Evolutionary conservation across 2,113 vertebrate species (phyloP), one percentile per base, ranked within the genome.

Genomic region (Anseranas semipalmata): DNA sequence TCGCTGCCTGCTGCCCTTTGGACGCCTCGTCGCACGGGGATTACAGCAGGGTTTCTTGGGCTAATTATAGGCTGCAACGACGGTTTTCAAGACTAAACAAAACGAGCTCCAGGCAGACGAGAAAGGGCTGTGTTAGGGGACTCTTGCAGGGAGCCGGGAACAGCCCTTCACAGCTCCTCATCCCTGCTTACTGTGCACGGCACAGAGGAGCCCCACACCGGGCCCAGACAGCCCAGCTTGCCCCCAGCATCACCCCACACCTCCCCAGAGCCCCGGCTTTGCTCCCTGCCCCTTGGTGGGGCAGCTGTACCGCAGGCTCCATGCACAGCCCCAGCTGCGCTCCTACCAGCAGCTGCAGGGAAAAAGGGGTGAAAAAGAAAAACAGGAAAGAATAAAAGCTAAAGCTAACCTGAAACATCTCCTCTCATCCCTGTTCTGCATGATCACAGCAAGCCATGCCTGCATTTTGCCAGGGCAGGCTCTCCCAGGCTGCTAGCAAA

Each of bases 31-130:
- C 70, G 45, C n/a, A 24, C 76, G 71, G 76, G 72, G 50, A 65
- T 62, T 37, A 18, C 63, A 60, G 79, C 75, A 46, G 50, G 63
- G 67, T 48, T 74, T 87, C 68, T 77, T 32, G 52, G 59, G 37
- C 10, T 86, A 45, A 87, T 89, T 67, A 63, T 0, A 71, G 76
- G 41, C 79, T 78, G 71, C 20, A 32, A 21, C 1, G 25, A 56
- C 2, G 14, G 32, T 55, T 85, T 73, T 33, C 52, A 89, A 89
- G 89, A 72, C 55, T 81, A 30, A 95, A 90, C 56, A 78, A 66
- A 88, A 46, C 0, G 6, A 81, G 72, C 0, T 43, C 52, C 68
- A 67, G 73, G 80, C 0, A 0, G 33, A 62, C 0, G 1, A 72
- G 62, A 58, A 58, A 58, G 45, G 60, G 53, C 30, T 71, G 37